Conservation (phyloP, 2,113 vertebrate species). For the Entelurus aequoreus region DNA sequence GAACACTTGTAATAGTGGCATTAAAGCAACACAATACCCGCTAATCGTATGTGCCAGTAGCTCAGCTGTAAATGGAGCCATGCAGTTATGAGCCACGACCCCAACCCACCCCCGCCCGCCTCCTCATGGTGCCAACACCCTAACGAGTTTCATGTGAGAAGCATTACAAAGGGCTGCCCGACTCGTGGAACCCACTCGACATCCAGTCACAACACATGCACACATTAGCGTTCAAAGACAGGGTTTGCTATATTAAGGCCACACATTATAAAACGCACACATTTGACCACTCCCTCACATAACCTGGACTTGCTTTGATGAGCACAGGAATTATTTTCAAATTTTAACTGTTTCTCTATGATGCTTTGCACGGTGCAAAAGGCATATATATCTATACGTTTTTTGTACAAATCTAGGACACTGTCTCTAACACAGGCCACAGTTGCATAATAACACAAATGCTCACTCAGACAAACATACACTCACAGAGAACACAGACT, state of each 20-base stretch:
- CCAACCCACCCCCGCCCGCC: neutral
- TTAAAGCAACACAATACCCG: constrained; percentile 3
- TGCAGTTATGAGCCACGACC: constrained; percentile 15
- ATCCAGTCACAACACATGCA: neutral
- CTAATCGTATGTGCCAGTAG: constrained; percentile 4
- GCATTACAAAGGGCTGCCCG: constrained; percentile 44
- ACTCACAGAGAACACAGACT: no score
- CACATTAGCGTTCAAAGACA: no score
- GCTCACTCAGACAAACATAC: no score
- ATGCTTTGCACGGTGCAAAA: no score
- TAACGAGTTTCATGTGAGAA: constrained; percentile 63
- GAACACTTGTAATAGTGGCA: constrained; percentile 38
- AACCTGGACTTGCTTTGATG: neutral
- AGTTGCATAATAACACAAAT: constrained; percentile 39
- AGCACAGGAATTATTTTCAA: neutral
- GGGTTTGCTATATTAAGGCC: neutral
- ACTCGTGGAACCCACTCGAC: constrained; percentile 14
- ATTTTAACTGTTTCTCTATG: neutral
- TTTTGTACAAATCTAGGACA: neutral
- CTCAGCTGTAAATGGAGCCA: constrained; percentile 15
- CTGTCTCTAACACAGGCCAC: constrained; percentile 27
- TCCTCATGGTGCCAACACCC: constrained; percentile 35
- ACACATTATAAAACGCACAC: neutral
- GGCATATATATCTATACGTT: neutral
- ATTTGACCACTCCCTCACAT: neutral